These are phyloP conservation scores for Limenitis camilla DNA, from an alignment of 2,888 invertebrate species.

Conservation along the genomic window DNA sequence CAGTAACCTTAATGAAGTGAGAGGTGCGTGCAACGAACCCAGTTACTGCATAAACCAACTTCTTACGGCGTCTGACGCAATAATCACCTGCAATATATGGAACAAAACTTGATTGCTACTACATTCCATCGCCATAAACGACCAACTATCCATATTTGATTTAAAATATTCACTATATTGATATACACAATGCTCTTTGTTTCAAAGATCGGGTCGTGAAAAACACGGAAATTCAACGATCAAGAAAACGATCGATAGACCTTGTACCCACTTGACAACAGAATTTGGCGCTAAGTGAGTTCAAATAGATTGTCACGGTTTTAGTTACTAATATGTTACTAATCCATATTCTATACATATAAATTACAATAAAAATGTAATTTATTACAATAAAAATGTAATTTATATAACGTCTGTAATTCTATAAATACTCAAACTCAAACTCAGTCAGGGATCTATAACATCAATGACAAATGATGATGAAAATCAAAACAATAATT, in stretches of 20 bases:
- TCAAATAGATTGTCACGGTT: background rate
- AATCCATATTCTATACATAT: too few relatives aligned
- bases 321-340: background rate
- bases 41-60: constrained; percentile 25
- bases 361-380: too few relatives aligned
- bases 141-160: constrained; percentile 31
- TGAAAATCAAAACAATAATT: too few relatives aligned
- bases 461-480: too few relatives aligned
- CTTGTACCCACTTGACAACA: constrained; percentile 14
- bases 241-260: constrained; percentile 15
- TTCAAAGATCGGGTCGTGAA: constrained; percentile 12
- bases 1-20: constrained; percentile 50
- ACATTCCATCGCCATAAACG: constrained; percentile 46
- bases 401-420: too few relatives aligned
- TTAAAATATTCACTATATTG: constrained; percentile 25
- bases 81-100: constrained; percentile 45
- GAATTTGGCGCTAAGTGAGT: background rate
- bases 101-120: constrained; percentile 46
- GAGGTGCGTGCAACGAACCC: constrained; percentile 41
- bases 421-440: too few relatives aligned
- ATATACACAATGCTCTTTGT: constrained; percentile 26
- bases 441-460: too few relatives aligned
- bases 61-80: constrained; percentile 54
- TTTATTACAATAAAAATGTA: too few relatives aligned
- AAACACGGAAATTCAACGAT: constrained; percentile 21